These are phyloP conservation scores for Atta colombica DNA, from an alignment of 1,140 invertebrate species.

Conservation along the genomic window DNA sequence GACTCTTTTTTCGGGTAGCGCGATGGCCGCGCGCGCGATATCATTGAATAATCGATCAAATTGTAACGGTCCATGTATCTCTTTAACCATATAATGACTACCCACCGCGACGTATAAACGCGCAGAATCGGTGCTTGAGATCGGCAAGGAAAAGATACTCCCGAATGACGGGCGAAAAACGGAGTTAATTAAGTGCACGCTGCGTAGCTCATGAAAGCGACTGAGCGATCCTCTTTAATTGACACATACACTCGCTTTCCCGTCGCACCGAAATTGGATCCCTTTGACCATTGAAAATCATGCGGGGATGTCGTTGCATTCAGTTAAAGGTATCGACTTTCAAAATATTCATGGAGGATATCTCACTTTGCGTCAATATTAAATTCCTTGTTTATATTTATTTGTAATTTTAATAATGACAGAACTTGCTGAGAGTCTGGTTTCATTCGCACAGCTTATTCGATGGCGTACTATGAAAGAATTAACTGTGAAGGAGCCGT, in stretches of 20 bases:
- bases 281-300: constrained; percentile 28
- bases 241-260: constrained; percentile 65
- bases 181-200: constrained; percentile 72
- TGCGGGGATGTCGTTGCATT: background rate
- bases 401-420: background rate
- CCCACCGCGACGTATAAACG: constrained; percentile 39
- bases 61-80: constrained; percentile 28
- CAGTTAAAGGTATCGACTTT: background rate
- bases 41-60: constrained; percentile 72
- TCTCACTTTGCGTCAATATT: background rate
- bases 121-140: background rate
- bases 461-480: background rate
- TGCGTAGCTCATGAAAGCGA: constrained; percentile 40
- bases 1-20: constrained; percentile 52
- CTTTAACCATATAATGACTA: constrained; percentile 61
- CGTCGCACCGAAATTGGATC: constrained; percentile 39
- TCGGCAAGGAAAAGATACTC: constrained; percentile 17
- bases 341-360: constrained; percentile 10
- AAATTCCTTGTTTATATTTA: constrained; percentile 1
- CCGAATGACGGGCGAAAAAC: constrained; percentile 50
- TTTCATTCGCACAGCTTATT: background rate
- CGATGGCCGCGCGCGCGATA: constrained; percentile 1
- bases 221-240: constrained; percentile 69
- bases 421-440: background rate
- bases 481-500: background rate